Conservation (phyloP, 2,888 invertebrate species). For the Cephalotes varians region DNA sequence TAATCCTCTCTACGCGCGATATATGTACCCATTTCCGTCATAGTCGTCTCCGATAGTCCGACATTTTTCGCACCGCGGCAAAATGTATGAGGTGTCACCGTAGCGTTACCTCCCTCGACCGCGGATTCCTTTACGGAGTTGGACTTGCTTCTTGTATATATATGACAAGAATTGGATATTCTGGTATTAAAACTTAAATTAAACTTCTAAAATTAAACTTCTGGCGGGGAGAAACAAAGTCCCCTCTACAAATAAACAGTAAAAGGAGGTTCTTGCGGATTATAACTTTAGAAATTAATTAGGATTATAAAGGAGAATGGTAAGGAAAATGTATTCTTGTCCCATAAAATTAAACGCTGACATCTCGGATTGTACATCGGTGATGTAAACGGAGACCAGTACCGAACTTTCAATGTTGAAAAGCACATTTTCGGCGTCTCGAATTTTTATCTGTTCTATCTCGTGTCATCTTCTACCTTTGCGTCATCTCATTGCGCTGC, state of each 20-base stretch:
- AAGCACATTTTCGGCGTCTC: neutral
- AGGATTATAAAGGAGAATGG: neutral
- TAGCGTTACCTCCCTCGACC: neutral
- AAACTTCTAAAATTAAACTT: slow-evolving; percentile 38
- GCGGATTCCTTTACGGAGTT: slow-evolving; percentile 2
- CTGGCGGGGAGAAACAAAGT: slow-evolving; percentile 17
- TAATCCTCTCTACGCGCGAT: neutral
- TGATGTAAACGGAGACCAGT: neutral
- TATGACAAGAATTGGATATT: neutral
- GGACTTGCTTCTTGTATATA: neutral
- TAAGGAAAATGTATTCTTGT: neutral
- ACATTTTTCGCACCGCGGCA: slow-evolving; percentile 15
- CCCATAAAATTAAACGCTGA: neutral
- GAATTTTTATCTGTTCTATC: slow-evolving; percentile 13
- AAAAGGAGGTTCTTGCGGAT: neutral
- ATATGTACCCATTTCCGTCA: slow-evolving; percentile 7
- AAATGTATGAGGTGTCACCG: slow-evolving; percentile 24
- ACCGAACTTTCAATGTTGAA: neutral
- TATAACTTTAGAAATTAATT: slow-evolving; percentile 42
- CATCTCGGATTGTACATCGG: neutral
- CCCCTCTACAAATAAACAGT: slow-evolving; percentile 18
- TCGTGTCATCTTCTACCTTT: neutral
- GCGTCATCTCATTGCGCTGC: neutral
- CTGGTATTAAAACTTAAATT: slow-evolving; percentile 32
- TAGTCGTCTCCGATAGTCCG: slow-evolving; percentile 19